Evolutionary conservation across 2,888 invertebrate species (phyloP).

Genomic region (Lepeophtheirus nordmannii): DNA sequence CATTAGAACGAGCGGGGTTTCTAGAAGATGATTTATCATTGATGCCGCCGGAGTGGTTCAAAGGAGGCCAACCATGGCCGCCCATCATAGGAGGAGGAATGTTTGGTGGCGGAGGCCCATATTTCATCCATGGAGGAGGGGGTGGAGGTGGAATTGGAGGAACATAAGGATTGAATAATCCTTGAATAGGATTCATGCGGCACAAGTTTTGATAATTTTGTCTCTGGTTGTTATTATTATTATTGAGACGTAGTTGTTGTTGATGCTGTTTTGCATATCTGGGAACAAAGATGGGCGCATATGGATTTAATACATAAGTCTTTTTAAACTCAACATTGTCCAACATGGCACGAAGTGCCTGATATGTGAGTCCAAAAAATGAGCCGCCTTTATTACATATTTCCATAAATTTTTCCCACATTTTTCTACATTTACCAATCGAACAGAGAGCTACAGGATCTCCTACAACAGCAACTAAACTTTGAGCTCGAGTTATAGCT

Average conservation of each 20-base stretch:
- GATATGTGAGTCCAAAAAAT: conserved; percentile 55
- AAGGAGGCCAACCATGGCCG: background rate
- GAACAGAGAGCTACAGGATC: conserved; percentile 67
- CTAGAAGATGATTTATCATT: too few species aligned
- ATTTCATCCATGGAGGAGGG: background rate
- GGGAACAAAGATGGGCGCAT: conserved; percentile 64
- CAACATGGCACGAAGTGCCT: conserved; percentile 48
- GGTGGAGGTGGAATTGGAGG: conserved; percentile 5
- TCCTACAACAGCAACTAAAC: conserved; percentile 64
- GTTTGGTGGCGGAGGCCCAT: background rate
- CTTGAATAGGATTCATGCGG: background rate
- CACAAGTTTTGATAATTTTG: background rate
- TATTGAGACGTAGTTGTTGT: background rate
- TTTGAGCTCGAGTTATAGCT: conserved; percentile 64
- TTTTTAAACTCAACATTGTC: conserved; percentile 58
- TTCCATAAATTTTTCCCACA: conserved; percentile 62
- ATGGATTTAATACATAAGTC: conserved; percentile 59
- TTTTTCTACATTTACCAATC: conserved; percentile 57
- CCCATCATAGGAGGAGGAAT: background rate
- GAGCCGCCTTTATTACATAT: conserved; percentile 53
- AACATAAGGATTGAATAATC: background rate
- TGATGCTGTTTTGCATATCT: conserved; percentile 31
- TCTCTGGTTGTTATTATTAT: background rate
- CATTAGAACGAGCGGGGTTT: too few species aligned
- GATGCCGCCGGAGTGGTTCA: too few species aligned